Conservation (phyloP, 37 sponge, comb jelly and placozoan genomes). For the Diacarnus erythraeanus region DNA sequence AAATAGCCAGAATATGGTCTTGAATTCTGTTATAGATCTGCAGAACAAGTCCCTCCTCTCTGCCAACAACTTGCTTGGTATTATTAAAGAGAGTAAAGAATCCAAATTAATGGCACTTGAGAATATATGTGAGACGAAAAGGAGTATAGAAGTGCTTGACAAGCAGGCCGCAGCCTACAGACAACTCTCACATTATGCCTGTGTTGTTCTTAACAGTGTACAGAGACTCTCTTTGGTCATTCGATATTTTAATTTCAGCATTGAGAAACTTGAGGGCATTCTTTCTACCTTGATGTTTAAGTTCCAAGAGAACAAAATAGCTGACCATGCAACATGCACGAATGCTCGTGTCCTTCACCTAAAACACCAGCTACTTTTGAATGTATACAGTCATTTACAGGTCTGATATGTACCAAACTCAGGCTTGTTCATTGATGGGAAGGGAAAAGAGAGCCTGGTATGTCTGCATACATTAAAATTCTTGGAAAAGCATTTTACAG, state of each 20-base stretch:
- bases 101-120: constrained; percentile 17
- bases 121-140: constrained; percentile 43
- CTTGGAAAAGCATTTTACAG: no score
- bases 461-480: no score
- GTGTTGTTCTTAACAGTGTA: constrained; percentile 8
- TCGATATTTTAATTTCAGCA: constrained; percentile 16
- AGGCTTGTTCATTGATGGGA: no score
- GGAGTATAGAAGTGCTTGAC: constrained; percentile 12
- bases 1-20: constrained; percentile 2
- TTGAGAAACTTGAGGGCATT: constrained; percentile 15
- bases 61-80: not conserved
- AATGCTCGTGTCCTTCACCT: constrained; percentile 31
- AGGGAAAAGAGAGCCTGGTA: no score
- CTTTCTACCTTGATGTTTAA: not conserved
- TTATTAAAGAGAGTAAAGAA: constrained; percentile 13
- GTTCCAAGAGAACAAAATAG: not conserved
- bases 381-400: constrained; percentile 14
- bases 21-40: not conserved
- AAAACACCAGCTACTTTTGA: constrained; percentile 21
- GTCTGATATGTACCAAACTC: no score
- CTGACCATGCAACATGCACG: constrained; percentile 6
- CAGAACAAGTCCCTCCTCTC: constrained; percentile 13
- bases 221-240: constrained; percentile 14
- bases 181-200: constrained; percentile 27
- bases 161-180: constrained; percentile 24